Evolutionary conservation across 1,140 invertebrate species (phyloP).

Genomic region (Aphelinus atriplicis): DNA sequence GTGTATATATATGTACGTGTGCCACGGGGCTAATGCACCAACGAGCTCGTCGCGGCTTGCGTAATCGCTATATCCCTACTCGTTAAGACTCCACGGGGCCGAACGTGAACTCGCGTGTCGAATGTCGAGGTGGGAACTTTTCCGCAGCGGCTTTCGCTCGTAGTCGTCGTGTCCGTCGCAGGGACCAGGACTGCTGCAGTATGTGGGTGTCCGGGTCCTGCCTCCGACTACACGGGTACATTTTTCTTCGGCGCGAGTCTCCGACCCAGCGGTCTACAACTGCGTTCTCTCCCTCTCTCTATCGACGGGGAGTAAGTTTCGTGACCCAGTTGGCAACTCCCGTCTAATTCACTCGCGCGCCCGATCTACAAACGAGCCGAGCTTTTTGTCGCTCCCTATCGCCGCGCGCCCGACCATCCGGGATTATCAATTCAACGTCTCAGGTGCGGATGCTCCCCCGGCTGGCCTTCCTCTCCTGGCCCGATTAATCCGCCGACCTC

Average conservation of each 20-base stretch:
- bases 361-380: not conserved
- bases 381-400: not conserved
- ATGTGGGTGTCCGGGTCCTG: no score
- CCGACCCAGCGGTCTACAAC: not conserved
- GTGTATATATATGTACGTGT: no score
- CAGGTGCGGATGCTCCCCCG: not conserved
- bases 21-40: not conserved
- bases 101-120: no score
- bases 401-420: not conserved
- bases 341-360: slow-evolving; percentile 11
- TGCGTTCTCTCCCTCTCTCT: no score
- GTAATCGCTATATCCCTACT: not conserved
- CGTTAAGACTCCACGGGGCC: no score
- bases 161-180: no score
- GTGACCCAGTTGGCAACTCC: slow-evolving; percentile 25
- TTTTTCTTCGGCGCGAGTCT: not conserved
- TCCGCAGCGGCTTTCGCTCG: no score
- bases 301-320: slow-evolving; percentile 12
- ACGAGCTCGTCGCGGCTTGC: not conserved
- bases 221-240: no score
- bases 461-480: no score
- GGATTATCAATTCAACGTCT: not conserved
- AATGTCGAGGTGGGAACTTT: no score
- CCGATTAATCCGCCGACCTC: no score
- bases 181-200: no score